Evolutionary conservation across 2,113 vertebrate species (phyloP), one percentile per base, ranked within the genome.

Genomic region (Peromyscus leucopus): DNA sequence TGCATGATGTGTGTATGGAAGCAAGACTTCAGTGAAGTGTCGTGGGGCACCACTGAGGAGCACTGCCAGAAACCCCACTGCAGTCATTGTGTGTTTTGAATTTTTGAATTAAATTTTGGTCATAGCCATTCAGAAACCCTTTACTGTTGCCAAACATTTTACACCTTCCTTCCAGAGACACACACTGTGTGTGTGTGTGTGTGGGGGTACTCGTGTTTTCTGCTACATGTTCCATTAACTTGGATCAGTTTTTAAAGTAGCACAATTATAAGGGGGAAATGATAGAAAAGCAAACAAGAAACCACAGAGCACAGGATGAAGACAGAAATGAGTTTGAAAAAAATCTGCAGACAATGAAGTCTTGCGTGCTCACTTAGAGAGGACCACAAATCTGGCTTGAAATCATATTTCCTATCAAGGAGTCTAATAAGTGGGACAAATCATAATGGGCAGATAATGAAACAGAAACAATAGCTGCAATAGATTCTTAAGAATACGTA

Each of bases 331-430:
- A 7, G 5, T 48, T 39, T 33, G 21, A n/a, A n/a, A 95, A 63
- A 31, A n/a, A 39, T 1, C 4, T 17, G 28, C 28, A 6, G 13
- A 28, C 19, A 2, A 0, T 21, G 8, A 12, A 42, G 11, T 36
- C 48, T 48, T 13, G 3, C 1, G 17, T n/a, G 0, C 12, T n/a
- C 22, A 17, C 33, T 39, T n/a, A 33, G 1, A 36, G 1, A 48
- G 17, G 13, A 28, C 22, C 46, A 21, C 61, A 9, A 3, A 26
- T 1, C 7, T 51, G 39, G 1, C 3, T 74, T 19, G 24, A 28
- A 57, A 12, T 7, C 48, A 6, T 15, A 71, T 69, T 79, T n/a
- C 42, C 61, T 76, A 48, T 39, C 24, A 31, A 65, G 89, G 36
- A 90, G 55, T 22, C 0, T 7, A 31, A 46, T 33, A 11, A 2